Evolutionary conservation across 2,797 vertebrate genomes (phyloP).

Genomic region (Sternarchorhynchus goeldii): DNA sequence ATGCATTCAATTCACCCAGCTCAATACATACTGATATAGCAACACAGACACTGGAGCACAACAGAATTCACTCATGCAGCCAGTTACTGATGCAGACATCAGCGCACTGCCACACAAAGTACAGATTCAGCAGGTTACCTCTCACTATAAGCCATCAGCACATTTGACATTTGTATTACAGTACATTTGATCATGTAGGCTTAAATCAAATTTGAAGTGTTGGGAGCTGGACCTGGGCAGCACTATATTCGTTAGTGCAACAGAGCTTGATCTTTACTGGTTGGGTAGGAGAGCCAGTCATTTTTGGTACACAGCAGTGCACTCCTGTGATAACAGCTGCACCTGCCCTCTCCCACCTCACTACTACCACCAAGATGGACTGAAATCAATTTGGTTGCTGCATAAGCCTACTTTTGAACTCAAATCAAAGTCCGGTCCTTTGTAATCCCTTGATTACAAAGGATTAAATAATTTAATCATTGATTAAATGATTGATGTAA

Average conservation of each 20-base stretch:
- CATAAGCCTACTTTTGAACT: neutral
- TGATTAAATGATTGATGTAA: neutral
- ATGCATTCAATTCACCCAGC: neutral
- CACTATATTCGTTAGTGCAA: too few relatives aligned
- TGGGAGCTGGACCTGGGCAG: too few relatives aligned
- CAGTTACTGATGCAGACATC: neutral
- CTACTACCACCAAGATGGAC: neutral
- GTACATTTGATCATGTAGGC: too few relatives aligned
- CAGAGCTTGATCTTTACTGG: too few relatives aligned
- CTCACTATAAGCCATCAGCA: too few relatives aligned
- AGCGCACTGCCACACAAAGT: too few relatives aligned
- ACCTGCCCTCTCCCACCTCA: neutral
- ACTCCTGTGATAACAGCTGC: constrained; percentile 15
- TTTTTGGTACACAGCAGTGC: neutral
- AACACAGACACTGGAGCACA: neutral
- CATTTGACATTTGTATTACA: too few relatives aligned
- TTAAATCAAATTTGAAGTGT: too few relatives aligned
- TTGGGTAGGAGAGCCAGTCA: constrained; percentile 8
- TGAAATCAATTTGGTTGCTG: neutral
- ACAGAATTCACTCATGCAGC: neutral
- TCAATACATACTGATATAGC: neutral
- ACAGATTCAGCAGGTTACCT: too few relatives aligned
- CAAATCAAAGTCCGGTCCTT: neutral
- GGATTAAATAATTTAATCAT: too few relatives aligned
- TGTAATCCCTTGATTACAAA: neutral